Conservation (phyloP, 2,797 vertebrate species). For the Lycodopsis pacificus region DNA sequence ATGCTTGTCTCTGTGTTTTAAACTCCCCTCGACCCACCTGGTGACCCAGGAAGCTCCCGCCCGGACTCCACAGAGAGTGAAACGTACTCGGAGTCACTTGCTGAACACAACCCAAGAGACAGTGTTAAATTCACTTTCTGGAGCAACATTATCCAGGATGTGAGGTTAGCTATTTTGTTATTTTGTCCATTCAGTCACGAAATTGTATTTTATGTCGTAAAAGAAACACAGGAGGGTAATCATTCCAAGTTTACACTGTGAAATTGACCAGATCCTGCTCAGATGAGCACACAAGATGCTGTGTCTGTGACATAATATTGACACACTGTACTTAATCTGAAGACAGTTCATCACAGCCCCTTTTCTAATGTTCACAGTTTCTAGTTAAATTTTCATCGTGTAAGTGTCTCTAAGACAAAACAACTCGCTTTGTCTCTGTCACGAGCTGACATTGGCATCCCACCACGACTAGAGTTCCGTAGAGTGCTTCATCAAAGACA, state of each 20-base stretch:
- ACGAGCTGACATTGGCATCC: not conserved
- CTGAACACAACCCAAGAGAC: constrained; percentile 57
- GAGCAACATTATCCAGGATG: not conserved
- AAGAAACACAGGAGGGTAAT: not conserved
- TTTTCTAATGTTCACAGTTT: not conserved
- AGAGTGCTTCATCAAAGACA: not conserved
- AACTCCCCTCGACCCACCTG: constrained; percentile 67
- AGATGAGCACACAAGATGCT: not conserved
- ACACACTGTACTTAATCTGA: not conserved
- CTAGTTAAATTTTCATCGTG: not conserved
- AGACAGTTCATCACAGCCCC: not conserved
- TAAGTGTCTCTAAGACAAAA: not conserved
- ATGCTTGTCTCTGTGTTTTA: constrained; percentile 18
- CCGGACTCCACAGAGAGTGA: constrained; percentile 62
- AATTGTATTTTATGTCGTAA: not conserved
- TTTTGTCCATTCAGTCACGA: not conserved
- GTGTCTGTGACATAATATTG: not conserved
- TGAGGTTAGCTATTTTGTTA: not conserved
- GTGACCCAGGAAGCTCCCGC: constrained; percentile 47
- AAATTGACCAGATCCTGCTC: not conserved
- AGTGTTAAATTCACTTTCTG: constrained; percentile 9
- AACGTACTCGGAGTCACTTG: constrained; percentile 51
- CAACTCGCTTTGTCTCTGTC: not conserved
- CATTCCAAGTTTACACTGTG: not conserved
- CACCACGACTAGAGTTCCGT: not conserved